These are phyloP conservation scores for Scaptomyza hsui DNA, from an alignment of 1,140 invertebrate genomes.

Conservation along the genomic window DNA sequence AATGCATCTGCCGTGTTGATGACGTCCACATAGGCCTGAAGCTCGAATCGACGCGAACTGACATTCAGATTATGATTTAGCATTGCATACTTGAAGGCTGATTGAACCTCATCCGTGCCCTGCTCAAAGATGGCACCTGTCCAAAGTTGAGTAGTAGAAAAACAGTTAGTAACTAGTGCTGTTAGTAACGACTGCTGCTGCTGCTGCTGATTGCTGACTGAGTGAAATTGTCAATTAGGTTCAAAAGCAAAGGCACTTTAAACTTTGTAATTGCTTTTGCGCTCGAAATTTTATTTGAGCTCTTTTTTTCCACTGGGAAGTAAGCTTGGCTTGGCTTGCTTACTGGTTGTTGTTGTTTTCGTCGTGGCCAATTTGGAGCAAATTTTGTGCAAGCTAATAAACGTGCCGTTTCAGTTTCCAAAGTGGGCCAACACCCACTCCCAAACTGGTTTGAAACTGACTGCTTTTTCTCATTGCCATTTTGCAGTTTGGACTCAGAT, in stretches of 20 bases:
- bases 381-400: slow-evolving; percentile 73
- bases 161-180: slow-evolving; percentile 30
- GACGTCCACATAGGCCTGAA: slow-evolving; percentile 94
- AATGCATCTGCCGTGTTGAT: slow-evolving; percentile 97
- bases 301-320: slow-evolving; percentile 28
- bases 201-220: slow-evolving; percentile 13
- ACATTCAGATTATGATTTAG: slow-evolving; percentile 91
- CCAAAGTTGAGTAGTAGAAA: slow-evolving; percentile 6
- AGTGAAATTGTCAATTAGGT: slow-evolving; percentile 77
- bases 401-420: slow-evolving; percentile 68
- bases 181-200: slow-evolving; percentile 5
- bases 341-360: slow-evolving; percentile 5
- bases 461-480: no score
- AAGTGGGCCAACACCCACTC: slow-evolving; percentile 30
- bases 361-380: slow-evolving; percentile 59
- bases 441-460: no score
- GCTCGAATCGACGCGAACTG: slow-evolving; percentile 89
- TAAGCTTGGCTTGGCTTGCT: slow-evolving; percentile 24
- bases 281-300: slow-evolving; percentile 71
- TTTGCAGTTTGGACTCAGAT: background rate
- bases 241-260: slow-evolving; percentile 78
- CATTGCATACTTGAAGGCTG: slow-evolving; percentile 94
- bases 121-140: slow-evolving; percentile 95
- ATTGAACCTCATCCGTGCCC: slow-evolving; percentile 94
- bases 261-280: slow-evolving; percentile 80